Percentiles rank a stretch among this genome's conserved stretches.
These are phyloP conservation scores for Ptilonorhynchus violaceus DNA, from an alignment of 2,113 vertebrate genomes.

Conservation along the genomic window DNA sequence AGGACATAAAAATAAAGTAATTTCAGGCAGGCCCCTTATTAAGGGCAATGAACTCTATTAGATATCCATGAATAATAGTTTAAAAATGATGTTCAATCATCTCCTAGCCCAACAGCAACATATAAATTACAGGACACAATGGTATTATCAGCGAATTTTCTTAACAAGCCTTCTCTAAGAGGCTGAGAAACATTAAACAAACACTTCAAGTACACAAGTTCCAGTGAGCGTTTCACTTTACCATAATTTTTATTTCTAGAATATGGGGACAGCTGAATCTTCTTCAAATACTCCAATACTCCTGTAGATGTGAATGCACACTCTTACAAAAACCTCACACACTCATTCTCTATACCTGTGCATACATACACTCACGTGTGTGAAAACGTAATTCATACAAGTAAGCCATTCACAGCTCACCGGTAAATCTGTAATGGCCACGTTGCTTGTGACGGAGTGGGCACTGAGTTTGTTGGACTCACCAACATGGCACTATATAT, in stretches of 20 bases:
- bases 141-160: not conserved
- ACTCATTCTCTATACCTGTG: not conserved
- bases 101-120: not conserved
- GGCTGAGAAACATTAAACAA: not conserved
- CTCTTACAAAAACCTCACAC: not conserved
- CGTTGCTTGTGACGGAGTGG: constrained; percentile 82
- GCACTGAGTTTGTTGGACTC: constrained; percentile 87
- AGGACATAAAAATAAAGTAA: not conserved
- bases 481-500: constrained; percentile 97
- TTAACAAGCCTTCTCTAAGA: not conserved
- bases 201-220: not conserved
- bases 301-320: not conserved
- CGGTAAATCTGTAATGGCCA: constrained; percentile 81
- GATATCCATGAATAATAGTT: not conserved
- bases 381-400: not conserved
- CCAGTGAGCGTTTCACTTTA: not conserved
- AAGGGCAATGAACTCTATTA: not conserved
- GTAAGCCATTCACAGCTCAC: constrained; percentile 62
- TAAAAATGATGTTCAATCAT: not conserved
- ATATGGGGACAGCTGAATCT: not conserved
- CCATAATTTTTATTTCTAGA: not conserved
- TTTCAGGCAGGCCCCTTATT: not conserved
- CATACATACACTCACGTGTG: accelerated
- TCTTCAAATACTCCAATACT: not conserved
- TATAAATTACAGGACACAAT: not conserved